Base-by-base conservation (phyloP, 1,140 invertebrate genomes). In the Aphelinus atriplicis region DNA sequence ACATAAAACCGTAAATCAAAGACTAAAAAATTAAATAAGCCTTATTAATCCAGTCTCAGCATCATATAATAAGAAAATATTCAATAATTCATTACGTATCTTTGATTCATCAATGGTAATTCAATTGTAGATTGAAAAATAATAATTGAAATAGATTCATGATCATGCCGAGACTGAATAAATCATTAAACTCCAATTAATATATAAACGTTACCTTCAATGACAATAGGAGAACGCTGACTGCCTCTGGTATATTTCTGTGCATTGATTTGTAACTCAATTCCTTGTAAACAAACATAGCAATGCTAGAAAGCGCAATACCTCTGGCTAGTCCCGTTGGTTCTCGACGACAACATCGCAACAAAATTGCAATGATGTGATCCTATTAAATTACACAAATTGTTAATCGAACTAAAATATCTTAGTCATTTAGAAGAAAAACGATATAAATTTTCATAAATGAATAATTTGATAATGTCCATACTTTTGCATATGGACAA, bases 311-410 rank as follows among this genome's bases (percentile, higher is more conserved):
- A 2, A 98, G 89, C 42, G 96, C 95, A 76, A 97, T 93, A 82
- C 95, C 97, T 71, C 96, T 91, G 42, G 96, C 97, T 80, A 94
- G 90, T 51, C 94, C 95, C 58, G 95, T 94, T 72, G 95, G 95
- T 88, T 99, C 97, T 48, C 92, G 90, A 73, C 95, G 94, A 65
- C 95, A 96, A 80, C 94, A 93, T 81, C 94, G 92, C 66, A 98
- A 88, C 67, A 98, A 89, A 80, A 97, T 94, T 83, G 93, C 94
- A 56, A 98, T 89, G 72, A 98, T 93, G 83, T 95, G 94, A 84
- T 98, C 96, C 93, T 97, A 86, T 5, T 91, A 87, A 62, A 63
- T 47, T 51, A 53, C 4, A 69, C 26, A 71, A 62, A 53, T 71
- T 55, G n/a, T 7, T 7, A 55, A 3, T 43, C 6, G 53, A 43